phyloP scores from a whole-genome alignment of 2,888 invertebrate species.

The Pherbina coryleti region DNA sequence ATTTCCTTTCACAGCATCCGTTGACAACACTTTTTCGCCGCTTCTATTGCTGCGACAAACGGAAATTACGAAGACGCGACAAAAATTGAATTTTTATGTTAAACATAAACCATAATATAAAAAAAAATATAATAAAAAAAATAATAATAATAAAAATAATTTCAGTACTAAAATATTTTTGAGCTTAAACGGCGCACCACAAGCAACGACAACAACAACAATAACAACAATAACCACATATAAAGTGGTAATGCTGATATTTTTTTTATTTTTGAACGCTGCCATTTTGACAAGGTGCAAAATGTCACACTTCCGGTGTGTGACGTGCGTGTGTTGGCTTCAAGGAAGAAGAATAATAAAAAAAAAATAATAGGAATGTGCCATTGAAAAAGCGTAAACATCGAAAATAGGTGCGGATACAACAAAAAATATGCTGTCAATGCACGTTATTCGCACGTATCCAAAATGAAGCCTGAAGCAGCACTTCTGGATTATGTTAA shows the following conservation, averaged over 20 bases:
- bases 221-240: background rate
- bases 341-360: background rate
- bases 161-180: background rate
- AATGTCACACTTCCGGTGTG: constrained; percentile 23
- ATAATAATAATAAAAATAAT: constrained; percentile 32
- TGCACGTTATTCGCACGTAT: too few species aligned
- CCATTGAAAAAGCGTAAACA: constrained; percentile 55
- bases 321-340: background rate
- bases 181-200: background rate
- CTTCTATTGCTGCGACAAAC: background rate
- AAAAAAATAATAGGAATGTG: background rate
- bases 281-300: constrained; percentile 9
- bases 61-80: constrained; percentile 32
- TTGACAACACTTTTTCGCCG: constrained; percentile 9
- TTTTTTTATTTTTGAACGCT: background rate
- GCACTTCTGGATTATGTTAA: too few species aligned
- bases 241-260: background rate
- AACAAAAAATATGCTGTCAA: too few species aligned
- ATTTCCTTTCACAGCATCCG: constrained; percentile 23
- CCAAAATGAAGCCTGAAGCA: too few species aligned
- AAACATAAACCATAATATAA: constrained; percentile 46
- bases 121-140: constrained; percentile 43
- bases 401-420: constrained; percentile 15
- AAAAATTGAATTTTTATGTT: constrained; percentile 53
- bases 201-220: background rate